phyloP scores from a whole-genome alignment of 2,888 invertebrate species.

The Zeuzera pyrina region DNA sequence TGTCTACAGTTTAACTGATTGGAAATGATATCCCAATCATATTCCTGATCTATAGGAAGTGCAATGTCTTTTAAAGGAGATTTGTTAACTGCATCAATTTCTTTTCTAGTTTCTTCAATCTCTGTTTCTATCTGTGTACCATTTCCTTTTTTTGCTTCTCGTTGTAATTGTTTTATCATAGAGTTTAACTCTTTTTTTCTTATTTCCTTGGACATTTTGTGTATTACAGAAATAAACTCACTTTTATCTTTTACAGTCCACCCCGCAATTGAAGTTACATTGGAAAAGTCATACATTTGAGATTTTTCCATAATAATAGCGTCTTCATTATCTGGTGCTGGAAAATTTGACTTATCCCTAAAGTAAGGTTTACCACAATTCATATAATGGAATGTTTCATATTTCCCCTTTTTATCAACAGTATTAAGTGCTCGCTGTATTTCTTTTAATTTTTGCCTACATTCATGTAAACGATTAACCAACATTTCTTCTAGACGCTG shows the following conservation, averaged over 20 bases:
- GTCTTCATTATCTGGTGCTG: constrained; percentile 75
- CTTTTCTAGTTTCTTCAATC: constrained; percentile 22
- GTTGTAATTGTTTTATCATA: constrained; percentile 27
- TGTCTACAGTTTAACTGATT: constrained; percentile 68
- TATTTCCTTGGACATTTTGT: constrained; percentile 37
- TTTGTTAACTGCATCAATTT: constrained; percentile 11
- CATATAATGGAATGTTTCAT: constrained; percentile 31
- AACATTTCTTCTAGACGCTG: constrained; percentile 38
- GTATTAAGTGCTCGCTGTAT: constrained; percentile 16
- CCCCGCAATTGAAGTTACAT: constrained; percentile 47
- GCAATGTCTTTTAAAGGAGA: constrained; percentile 35
- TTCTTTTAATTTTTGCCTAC: constrained; percentile 33
- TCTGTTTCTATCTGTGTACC: constrained; percentile 16
- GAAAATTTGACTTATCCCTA: constrained; percentile 71
- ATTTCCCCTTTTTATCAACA: constrained; percentile 18
- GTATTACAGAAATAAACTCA: constrained; percentile 60
- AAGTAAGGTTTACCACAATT: constrained; percentile 77
- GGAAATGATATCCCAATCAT: constrained; percentile 75
- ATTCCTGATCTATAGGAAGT: constrained; percentile 46
- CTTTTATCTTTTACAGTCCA: constrained; percentile 75
- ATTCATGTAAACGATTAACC: constrained; percentile 34
- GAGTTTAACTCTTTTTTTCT: constrained; percentile 25
- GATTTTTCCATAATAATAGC: constrained; percentile 46
- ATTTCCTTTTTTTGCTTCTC: constrained; percentile 15
- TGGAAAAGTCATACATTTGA: constrained; percentile 58